Evolutionary conservation across 2,888 invertebrate species (phyloP).

Genomic region (Nephrotoma appendiculata): DNA sequence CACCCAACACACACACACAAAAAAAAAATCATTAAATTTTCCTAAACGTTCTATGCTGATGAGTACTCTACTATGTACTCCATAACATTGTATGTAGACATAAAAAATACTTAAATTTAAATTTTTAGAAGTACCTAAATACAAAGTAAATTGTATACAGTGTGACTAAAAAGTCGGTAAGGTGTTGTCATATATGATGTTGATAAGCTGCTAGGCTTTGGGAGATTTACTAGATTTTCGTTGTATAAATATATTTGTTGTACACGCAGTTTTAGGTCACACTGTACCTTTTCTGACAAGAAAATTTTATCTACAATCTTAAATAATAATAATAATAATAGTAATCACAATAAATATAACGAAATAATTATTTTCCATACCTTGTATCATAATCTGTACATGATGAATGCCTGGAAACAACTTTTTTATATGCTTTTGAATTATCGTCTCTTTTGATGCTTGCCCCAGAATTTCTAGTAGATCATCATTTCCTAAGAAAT

Average conservation of each 20-base stretch:
- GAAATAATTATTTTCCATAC: neutral
- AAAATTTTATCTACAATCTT: neutral
- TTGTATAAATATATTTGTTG: neutral
- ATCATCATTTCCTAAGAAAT: conserved; percentile 97
- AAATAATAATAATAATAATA: neutral
- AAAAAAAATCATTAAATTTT: neutral
- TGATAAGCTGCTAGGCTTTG: neutral
- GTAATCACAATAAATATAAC: neutral
- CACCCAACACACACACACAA: neutral
- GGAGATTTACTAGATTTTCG: neutral
- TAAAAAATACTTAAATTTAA: neutral
- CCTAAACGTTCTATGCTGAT: neutral
- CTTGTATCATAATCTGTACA: conserved; percentile 45
- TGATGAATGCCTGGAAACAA: conserved; percentile 81
- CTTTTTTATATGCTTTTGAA: conserved; percentile 91
- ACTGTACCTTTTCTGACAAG: neutral
- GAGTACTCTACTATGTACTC: neutral
- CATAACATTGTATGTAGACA: neutral
- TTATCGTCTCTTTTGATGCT: conserved; percentile 72
- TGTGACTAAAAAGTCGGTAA: neutral
- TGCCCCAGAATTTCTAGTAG: conserved; percentile 90
- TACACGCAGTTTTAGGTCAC: neutral
- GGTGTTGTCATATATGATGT: neutral
- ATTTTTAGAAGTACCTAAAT: neutral
- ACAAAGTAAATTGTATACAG: neutral